Percentiles rank a stretch among this genome's conserved stretches.
Conservation (phyloP, 2,797 vertebrate species). For the Fistularia commersonii region DNA sequence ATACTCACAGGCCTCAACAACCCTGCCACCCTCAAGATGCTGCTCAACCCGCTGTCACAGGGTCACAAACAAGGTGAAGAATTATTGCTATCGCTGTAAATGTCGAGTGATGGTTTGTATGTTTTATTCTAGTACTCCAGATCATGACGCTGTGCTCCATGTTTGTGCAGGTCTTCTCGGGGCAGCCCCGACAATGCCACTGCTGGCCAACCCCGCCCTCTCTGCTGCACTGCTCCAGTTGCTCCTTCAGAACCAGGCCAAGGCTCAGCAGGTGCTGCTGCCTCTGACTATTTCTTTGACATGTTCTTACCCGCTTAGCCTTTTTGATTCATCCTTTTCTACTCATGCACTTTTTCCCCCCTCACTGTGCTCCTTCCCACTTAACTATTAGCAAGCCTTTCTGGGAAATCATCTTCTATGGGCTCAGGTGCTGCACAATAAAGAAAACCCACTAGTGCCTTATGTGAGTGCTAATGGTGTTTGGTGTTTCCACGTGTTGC, state of each 20-base stretch:
- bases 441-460: conserved; percentile 68
- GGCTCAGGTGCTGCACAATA: conserved; percentile 80
- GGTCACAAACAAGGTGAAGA: conserved; percentile 84
- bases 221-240: conserved; percentile 86
- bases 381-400: conserved; percentile 77
- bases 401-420: conserved; percentile 79
- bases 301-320: conserved; percentile 6
- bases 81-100: too few species aligned
- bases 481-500: conserved; percentile 27
- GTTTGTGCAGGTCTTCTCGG: conserved; percentile 82
- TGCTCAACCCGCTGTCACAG: conserved; percentile 85
- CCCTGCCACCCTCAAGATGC: conserved; percentile 85
- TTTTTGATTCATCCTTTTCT: conserved; percentile 26
- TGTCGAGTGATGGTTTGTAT: neutral
- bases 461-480: conserved; percentile 75
- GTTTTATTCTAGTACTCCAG: conserved; percentile 1
- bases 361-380: conserved; percentile 36
- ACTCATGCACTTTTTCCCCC: conserved; percentile 1
- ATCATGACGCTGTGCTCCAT: conserved; percentile 6
- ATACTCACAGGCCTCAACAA: conserved; percentile 86
- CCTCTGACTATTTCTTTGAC: neutral
- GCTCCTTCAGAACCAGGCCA: conserved; percentile 85
- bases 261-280: conserved; percentile 80
- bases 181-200: conserved; percentile 79
- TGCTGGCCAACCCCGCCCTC: conserved; percentile 82